Evolutionary conservation across 2,797 vertebrate species (phyloP).

Genomic region (Neostethus bicornis): DNA sequence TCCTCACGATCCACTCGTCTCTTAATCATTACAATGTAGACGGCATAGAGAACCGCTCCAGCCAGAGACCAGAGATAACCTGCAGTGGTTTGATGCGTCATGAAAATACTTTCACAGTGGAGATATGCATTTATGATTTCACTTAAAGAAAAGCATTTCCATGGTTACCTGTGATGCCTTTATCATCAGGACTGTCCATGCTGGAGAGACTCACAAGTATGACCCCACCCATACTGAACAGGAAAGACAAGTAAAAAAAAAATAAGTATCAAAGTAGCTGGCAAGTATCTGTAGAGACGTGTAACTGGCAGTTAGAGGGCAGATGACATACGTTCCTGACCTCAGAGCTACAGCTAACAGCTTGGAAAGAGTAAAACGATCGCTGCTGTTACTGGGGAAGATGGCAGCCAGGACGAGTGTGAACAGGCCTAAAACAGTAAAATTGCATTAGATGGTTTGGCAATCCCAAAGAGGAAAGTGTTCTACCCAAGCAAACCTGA

Average conservation of each 20-base stretch:
- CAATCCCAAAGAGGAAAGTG: no score
- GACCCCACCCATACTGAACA: constrained; percentile 90
- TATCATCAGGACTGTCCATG: constrained; percentile 86
- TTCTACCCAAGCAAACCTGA: constrained; percentile 84
- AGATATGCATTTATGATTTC: background rate
- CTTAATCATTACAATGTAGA: constrained; percentile 98
- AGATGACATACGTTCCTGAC: no score
- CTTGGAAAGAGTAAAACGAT: constrained; percentile 96
- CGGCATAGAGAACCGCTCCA: constrained; percentile 90
- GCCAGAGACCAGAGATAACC: constrained; percentile 93
- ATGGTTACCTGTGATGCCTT: constrained; percentile 85
- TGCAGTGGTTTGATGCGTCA: no score
- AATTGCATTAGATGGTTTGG: no score
- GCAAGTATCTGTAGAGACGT: no score
- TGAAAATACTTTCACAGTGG: constrained; percentile 9
- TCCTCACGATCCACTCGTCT: constrained; percentile 95
- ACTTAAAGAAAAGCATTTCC: background rate
- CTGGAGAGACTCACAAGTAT: constrained; percentile 92
- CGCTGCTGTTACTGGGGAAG: constrained; percentile 97
- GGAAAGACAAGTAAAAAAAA: background rate
- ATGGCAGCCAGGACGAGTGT: constrained; percentile 94
- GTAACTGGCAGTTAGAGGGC: no score
- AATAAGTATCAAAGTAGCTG: no score
- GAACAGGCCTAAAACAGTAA: constrained; percentile 87
- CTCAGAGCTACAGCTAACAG: constrained; percentile 92